Evolutionary conservation across 1,140 invertebrate genomes (phyloP), one percentile per base, ranked within the genome.

Genomic region (Pogonomyrmex californicus): DNA sequence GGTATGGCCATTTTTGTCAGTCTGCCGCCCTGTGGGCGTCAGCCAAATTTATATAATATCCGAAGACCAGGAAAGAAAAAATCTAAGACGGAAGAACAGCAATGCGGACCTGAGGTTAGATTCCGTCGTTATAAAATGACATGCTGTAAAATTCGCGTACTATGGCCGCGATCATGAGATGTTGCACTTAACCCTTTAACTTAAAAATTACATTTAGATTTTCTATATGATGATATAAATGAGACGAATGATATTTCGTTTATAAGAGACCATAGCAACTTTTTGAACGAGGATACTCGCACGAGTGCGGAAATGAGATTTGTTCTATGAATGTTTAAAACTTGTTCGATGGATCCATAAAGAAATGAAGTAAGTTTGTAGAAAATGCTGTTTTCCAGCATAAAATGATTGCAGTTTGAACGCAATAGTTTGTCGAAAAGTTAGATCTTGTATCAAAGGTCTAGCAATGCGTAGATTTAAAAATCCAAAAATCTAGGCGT

Each of bases 101-200:
- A 17, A 83, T 54, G 49, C 41, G 47, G 23, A 77, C 60, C 41
- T 51, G 85, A 81, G 51, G 56, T 56, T 51, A 82, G 76, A 70
- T 58, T 73, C 86, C 86, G 86, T 73, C 86, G 68, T 63, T 62
- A 23, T 77, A 65, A 23, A 23, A 44, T n/a, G 30, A 70, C 54
- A 75, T 65, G 30, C n/a, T 82, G 66, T 68, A 49, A 60, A 30
- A 71, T 44, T 75, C 4, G 70, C 33, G 38, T 41, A 6, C 23
- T 66, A 41, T 81, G 71, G 79, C 86, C 71, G 88, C 79, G 81
- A 88, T 88, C 60, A 83, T 68, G n/a, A 17, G 9, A 10, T 44
- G 68, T 73, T 83, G 41, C 68, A 33, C 49, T 81, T 75, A 83
- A 83, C 68, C 68, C 54, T 83, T 83, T 75, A 83, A 81, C 47